Base-by-base conservation (phyloP, 2,113 vertebrate genomes). In the Bostrychus sinensis region DNA sequence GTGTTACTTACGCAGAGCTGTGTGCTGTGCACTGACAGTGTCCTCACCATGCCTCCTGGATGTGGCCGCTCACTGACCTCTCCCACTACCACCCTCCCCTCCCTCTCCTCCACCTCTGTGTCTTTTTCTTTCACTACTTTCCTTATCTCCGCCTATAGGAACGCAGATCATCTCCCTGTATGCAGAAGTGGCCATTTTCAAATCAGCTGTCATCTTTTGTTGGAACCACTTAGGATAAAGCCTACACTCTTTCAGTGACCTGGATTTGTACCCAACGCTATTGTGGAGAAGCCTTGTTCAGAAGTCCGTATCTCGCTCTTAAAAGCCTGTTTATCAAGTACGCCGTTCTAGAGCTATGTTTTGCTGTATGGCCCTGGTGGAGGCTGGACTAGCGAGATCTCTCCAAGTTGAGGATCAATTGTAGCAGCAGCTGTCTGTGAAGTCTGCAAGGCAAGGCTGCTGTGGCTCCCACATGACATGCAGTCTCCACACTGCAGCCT, bases 391-490 rank as follows among this genome's bases (percentile, higher is more conserved):
- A 80, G 72, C 62, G 75, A 73, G 72, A 66, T 53, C 71, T 66
- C 34, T 83, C 82, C 81, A 79, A 48, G 80, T 82, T 45, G 75
- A 82, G 83, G 89, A 89, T 86, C 86, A 86, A 88, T 84, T 79
- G 76, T 78, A 85, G 84, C 80, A 81, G 83, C 84, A 87, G 84
- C 78, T 81, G 86, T 72, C 81, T 88, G 86, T 85, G 86, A 88
- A 88, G 85, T 85, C 86, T 85, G 85, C 82, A 76, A 23, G 88
- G 82, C 82, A 59, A 63, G 82, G 80, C 88, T 84, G 86, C 82
- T 84, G 86, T 86, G 82, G 86, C 86, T 88, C 85, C 89, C 87
- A 86, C 81, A 87, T 90, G 89, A 89, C 89, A 88, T 65, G 78
- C 83, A 80, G 85, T 87, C 88, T 90, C 81, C 80, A 85, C 88